Conservation (phyloP, 2,113 vertebrate genomes). For the Aphyosemion australe region DNA sequence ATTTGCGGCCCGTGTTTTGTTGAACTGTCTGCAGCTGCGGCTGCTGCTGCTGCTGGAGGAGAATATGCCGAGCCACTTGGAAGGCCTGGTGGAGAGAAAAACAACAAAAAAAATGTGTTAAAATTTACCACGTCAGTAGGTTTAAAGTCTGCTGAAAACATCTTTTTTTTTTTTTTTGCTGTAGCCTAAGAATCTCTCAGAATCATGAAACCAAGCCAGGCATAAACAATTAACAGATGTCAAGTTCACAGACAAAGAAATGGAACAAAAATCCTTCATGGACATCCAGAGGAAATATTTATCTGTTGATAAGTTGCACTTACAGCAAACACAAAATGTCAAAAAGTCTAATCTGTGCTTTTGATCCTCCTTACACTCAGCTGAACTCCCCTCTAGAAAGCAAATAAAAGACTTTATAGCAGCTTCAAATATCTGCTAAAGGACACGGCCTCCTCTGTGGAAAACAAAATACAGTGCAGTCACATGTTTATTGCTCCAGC, state of each 20-base stretch:
- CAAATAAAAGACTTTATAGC: slow-evolving; percentile 89
- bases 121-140: slow-evolving; percentile 29
- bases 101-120: slow-evolving; percentile 21
- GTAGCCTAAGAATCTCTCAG: neutral
- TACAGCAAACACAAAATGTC: slow-evolving; percentile 49
- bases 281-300: slow-evolving; percentile 54
- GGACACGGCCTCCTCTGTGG: slow-evolving; percentile 90
- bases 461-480: slow-evolving; percentile 93
- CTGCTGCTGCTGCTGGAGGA: slow-evolving; percentile 87
- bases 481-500: slow-evolving; percentile 94
- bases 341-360: slow-evolving; percentile 52
- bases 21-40: slow-evolving; percentile 78
- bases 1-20: slow-evolving; percentile 86
- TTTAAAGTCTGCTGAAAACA: slow-evolving; percentile 2
- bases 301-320: slow-evolving; percentile 54
- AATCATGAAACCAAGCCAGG: slow-evolving; percentile 18
- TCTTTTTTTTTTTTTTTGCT: too few species aligned
- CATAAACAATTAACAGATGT: slow-evolving; percentile 56
- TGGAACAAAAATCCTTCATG: slow-evolving; percentile 15
- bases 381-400: slow-evolving; percentile 65
- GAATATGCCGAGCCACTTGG: slow-evolving; percentile 93
- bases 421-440: slow-evolving; percentile 87
- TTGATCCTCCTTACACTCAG: slow-evolving; percentile 78
- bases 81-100: slow-evolving; percentile 83
- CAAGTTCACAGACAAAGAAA: slow-evolving; percentile 42